Conservation (phyloP, 2,113 vertebrate genomes). For the Tautogolabrus adspersus region DNA sequence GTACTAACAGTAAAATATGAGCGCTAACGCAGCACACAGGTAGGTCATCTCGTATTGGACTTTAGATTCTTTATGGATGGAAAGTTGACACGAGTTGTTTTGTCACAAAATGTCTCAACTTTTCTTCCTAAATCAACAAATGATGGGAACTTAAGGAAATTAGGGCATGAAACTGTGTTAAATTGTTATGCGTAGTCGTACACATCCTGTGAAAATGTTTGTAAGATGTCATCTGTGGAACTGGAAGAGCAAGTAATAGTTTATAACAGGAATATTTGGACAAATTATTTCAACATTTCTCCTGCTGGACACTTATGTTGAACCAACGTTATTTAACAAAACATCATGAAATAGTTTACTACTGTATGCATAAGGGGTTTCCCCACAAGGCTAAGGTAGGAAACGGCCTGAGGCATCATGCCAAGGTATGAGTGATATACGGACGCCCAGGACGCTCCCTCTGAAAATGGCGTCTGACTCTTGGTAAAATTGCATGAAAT, state of each 20-base stretch:
- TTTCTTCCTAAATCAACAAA: background rate
- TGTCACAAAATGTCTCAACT: slow-evolving; percentile 1
- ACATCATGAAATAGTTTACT: too few species aligned
- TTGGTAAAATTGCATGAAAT: too few species aligned
- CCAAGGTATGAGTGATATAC: too few species aligned
- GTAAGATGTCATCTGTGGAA: background rate
- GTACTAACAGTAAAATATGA: slow-evolving; percentile 77
- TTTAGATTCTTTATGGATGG: slow-evolving; percentile 44
- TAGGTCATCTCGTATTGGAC: slow-evolving; percentile 62
- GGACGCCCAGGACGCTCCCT: too few species aligned
- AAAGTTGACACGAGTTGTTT: slow-evolving; percentile 20
- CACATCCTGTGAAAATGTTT: background rate
- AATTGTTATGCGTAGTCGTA: background rate
- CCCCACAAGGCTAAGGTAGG: too few species aligned
- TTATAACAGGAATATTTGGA: too few species aligned
- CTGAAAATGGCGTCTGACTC: too few species aligned
- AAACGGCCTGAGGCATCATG: too few species aligned
- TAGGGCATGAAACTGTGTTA: background rate
- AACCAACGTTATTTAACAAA: too few species aligned
- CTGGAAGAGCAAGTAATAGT: background rate
- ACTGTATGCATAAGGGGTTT: too few species aligned
- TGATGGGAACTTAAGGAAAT: background rate
- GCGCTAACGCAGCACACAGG: slow-evolving; percentile 64
- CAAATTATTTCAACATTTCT: too few species aligned
- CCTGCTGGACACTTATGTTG: too few species aligned